Base-by-base conservation (phyloP, 1,140 invertebrate species). In the Drusus annulatus region DNA sequence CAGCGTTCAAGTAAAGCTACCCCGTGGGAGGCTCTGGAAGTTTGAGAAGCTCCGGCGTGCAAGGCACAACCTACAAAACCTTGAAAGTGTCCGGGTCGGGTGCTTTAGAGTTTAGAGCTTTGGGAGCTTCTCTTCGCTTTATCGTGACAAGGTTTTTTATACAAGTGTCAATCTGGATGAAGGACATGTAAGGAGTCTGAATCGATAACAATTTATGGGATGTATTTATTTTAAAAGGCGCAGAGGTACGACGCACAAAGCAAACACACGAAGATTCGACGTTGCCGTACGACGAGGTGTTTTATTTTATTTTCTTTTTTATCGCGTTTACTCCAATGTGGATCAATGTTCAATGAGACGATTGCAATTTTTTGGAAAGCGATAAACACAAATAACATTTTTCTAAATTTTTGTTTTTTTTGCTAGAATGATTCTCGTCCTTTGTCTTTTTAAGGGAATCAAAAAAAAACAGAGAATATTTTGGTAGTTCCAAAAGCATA, bases 111-210 rank as follows among this genome's bases (percentile, higher is more conserved):
- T 71, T 52, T 52, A 71, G 31, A 75, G 52, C 71, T 75, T 75
- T 75, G 54, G 71, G 54, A 75, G 71, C 71, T 75, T 75, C 54
- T 56, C 71, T n/a, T 31, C 71, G 71, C 51, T 75, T 75, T 75
- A 75, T 75, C 71, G 71, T 75, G 71, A 75, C 71, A 75, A 56
- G 68, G 23, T 58, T 75, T 75, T 74, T 75, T 75, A 56, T 75
- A 75, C 71, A 75, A 75, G 71, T 75, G 71, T 75, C 71, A 75
- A 75, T 75, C 71, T 28, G 54, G 54, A 56, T 56, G 54, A 58
- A 31, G 52, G 71, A 75, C 71, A 58, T 58, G 54, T 75, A 58
- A 75, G 52, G 71, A 52, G 54, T 1, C 71, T 56, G 71, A 75
- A 58, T 58, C 71, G 71, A 75, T 75, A 75, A 36, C 71, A 56